Evolutionary conservation across 2,888 invertebrate genomes (phyloP).

Genomic region (Beris morrisii): DNA sequence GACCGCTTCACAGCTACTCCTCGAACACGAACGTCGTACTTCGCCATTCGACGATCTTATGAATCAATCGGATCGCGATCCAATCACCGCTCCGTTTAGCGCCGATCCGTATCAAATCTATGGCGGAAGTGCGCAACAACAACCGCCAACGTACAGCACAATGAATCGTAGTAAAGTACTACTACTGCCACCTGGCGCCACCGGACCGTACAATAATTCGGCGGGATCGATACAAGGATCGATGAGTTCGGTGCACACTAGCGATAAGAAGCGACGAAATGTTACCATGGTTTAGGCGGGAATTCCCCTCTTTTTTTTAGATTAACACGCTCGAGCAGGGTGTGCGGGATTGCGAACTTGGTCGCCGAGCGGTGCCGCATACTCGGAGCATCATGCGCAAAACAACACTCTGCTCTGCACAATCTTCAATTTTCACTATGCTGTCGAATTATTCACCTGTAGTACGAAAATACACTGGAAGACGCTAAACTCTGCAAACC

Average conservation of each 20-base stretch:
- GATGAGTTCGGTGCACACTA: constrained; percentile 57
- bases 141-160: constrained; percentile 51
- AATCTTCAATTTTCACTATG: no score
- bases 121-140: background rate
- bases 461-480: no score
- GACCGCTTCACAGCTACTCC: constrained; percentile 63
- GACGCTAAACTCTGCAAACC: no score
- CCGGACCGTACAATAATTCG: constrained; percentile 36
- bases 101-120: constrained; percentile 19
- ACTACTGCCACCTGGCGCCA: constrained; percentile 16
- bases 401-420: no score
- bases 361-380: no score
- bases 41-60: constrained; percentile 37
- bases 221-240: constrained; percentile 51
- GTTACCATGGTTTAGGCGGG: constrained; percentile 63
- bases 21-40: constrained; percentile 61
- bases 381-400: no score
- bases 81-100: constrained; percentile 48
- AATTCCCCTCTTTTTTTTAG: no score
- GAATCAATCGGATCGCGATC: background rate
- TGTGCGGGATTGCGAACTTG: no score
- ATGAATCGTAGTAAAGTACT: constrained; percentile 45
- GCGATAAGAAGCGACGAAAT: constrained; percentile 61
- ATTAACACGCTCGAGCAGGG: no score
- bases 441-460: no score